Conservation (phyloP, 2,113 vertebrate species). For the Seriola quinqueradiata region DNA sequence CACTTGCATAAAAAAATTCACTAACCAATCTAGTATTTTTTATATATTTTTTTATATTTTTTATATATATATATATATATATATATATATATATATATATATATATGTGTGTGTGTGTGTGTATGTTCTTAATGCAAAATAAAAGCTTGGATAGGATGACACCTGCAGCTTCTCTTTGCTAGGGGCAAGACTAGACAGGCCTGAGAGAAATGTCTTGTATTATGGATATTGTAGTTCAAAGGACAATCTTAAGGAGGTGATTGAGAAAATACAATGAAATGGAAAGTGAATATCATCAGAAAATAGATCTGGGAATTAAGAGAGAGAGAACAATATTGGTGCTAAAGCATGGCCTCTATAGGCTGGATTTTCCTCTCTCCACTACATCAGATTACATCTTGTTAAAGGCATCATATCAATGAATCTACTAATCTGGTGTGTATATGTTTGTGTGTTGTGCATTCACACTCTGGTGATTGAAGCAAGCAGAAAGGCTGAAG, state of each 20-base stretch:
- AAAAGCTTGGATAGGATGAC: not conserved
- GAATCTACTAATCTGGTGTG: slow-evolving; percentile 20
- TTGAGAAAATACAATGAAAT: not conserved
- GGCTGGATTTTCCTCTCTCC: not conserved
- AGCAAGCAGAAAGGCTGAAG: not conserved
- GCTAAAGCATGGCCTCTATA: not conserved
- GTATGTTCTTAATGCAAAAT: not conserved
- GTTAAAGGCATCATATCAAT: slow-evolving; percentile 21
- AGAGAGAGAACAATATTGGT: not conserved
- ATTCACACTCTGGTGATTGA: not conserved
- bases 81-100: too few species aligned
- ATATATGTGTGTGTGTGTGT: accelerated
- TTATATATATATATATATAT: too few species aligned
- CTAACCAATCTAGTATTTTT: not conserved
- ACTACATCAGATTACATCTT: not conserved
- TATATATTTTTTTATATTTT: too few species aligned
- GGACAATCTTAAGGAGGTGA: not conserved
- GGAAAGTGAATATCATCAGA: not conserved
- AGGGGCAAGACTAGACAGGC: not conserved
- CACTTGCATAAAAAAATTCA: not conserved
- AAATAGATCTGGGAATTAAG: not conserved
- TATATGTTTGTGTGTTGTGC: not conserved
- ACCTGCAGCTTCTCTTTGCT: not conserved
- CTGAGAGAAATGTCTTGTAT: not conserved
- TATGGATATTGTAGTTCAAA: not conserved